Evolutionary conservation across 1,140 invertebrate species (phyloP).

Genomic region (Riptortus pedestris): DNA sequence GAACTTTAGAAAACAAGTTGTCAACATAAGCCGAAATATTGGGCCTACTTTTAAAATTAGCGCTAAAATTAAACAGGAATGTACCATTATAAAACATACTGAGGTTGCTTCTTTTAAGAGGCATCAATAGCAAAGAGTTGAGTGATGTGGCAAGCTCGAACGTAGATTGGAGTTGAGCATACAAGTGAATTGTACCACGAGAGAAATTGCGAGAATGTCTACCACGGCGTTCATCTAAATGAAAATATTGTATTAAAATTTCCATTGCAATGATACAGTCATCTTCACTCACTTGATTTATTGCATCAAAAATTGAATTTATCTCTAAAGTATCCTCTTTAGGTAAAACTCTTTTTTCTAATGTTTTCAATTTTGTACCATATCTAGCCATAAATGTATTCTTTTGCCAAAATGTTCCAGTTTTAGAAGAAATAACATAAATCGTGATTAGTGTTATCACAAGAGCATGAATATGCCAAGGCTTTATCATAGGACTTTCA

Average conservation of each 20-base stretch:
- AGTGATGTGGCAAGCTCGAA: constrained; percentile 49
- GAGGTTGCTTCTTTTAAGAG: constrained; percentile 43
- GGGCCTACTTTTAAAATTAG: constrained; percentile 21
- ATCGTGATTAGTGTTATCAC: constrained; percentile 49
- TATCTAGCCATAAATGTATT: constrained; percentile 26
- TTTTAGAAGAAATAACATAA: constrained; percentile 49
- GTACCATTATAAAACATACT: constrained; percentile 56
- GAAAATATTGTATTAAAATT: constrained; percentile 51
- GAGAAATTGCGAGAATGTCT: constrained; percentile 47
- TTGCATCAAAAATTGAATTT: constrained; percentile 13
- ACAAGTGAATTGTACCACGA: constrained; percentile 50
- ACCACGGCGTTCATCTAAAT: constrained; percentile 47
- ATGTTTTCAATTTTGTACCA: constrained; percentile 16
- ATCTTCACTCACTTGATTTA: constrained; percentile 38
- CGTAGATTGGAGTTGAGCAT: constrained; percentile 60
- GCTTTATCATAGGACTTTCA: constrained; percentile 37
- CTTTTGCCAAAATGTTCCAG: constrained; percentile 24
- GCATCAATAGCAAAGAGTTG: constrained; percentile 50
- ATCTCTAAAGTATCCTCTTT: neutral
- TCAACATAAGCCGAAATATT: constrained; percentile 25
- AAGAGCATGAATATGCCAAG: constrained; percentile 46
- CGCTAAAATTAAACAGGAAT: constrained; percentile 58
- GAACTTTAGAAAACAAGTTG: constrained; percentile 19
- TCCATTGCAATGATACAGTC: constrained; percentile 50
- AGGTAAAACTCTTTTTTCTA: neutral